Evolutionary conservation across 1,140 invertebrate genomes (phyloP), one percentile per base, ranked within the genome.

Genomic region (Stratiolaelaps scimitus): DNA sequence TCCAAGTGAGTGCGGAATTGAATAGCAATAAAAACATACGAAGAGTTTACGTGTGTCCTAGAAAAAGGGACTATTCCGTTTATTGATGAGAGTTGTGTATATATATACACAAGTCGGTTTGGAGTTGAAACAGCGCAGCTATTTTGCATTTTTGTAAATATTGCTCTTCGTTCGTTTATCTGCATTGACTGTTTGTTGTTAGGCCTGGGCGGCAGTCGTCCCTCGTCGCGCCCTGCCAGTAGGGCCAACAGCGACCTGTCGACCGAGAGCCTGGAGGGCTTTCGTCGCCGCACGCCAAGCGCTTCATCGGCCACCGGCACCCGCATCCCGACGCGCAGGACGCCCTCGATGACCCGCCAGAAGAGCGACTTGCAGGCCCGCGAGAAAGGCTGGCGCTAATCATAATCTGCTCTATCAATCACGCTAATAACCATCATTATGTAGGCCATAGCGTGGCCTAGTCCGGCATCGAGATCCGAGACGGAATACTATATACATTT

Each of bases 191-290:
- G 4, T 60, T 34, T 34, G 53, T 26, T 48, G 17, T 60, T 34
- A 60, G 53, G 53, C 53, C 53, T 60, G 17, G 53, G 53, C 19
- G 75, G 87, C 43, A 82, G 80, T 72, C 76, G 83, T 73, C 85
- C 86, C 47, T 70, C 71, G 28, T 76, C 75, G 65, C 90, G 91
- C 75, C 89, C 90, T 70, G 87, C 89, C 23, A 93, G 90, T 73
- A 83, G 91, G 72, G 88, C 92, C 73, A 90, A 89, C 68, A 95
- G 92, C 40, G 91, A 89, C 71, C 81, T 91, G 53, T 92, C 89
- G 23, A 78, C 93, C 66, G 89, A 93, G 73, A 72, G 72, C 23
- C 72, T 73, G 66, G 77, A 79, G 64, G 71, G 70, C 23, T 69
- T 64, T 34, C 43, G 68, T 13, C 69, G 67, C 30, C n/a, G 65